Evolutionary conservation across 2,113 vertebrate species (phyloP).

Genomic region (Ptilonorhynchus violaceus): DNA sequence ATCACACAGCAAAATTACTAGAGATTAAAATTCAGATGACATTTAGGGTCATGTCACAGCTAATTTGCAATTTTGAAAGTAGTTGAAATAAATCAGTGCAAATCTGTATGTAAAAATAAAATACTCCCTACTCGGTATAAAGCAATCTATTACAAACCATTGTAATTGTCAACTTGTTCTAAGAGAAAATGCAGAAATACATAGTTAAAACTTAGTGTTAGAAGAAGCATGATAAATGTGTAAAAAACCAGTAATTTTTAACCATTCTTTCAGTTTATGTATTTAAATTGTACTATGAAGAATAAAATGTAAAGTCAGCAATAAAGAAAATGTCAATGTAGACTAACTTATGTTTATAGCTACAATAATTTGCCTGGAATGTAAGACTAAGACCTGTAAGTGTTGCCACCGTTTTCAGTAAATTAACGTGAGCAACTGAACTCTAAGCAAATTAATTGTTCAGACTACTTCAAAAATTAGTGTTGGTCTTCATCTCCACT

Average conservation of each 20-base stretch:
- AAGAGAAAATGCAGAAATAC: background rate
- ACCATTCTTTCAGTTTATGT: background rate
- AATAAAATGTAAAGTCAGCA: background rate
- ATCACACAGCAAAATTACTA: background rate
- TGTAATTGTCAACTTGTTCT: background rate
- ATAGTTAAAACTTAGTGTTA: background rate
- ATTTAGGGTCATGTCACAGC: background rate
- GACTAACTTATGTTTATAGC: background rate
- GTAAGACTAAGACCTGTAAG: background rate
- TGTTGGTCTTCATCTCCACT: background rate
- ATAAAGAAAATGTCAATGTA: background rate
- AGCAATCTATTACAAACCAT: background rate
- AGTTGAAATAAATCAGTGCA: background rate
- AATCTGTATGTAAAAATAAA: background rate
- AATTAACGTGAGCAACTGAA: background rate
- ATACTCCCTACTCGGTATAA: background rate
- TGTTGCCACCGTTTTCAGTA: background rate
- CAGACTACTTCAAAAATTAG: background rate
- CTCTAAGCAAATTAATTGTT: background rate
- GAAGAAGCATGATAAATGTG: background rate
- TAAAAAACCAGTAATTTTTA: background rate
- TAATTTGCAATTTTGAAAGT: background rate
- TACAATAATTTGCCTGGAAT: background rate
- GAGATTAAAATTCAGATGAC: background rate
- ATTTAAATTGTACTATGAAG: background rate